Evolutionary conservation across 2,113 vertebrate genomes (phyloP).

Genomic region (Brachyhypopomus gauderio): DNA sequence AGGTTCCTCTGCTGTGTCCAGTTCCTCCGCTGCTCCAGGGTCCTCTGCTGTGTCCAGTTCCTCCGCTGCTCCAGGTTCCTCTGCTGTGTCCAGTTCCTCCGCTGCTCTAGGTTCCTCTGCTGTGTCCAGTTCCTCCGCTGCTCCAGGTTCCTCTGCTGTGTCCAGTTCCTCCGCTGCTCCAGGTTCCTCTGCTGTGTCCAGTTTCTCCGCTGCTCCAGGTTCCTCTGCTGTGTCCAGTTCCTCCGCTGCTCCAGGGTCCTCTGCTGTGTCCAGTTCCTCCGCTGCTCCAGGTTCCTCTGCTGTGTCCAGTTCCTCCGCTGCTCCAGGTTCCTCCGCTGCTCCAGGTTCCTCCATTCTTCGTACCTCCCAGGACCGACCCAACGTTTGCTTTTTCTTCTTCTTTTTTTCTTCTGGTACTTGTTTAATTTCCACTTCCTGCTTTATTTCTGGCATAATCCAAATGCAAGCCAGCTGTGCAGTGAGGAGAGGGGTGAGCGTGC

Average conservation of each 20-base stretch:
- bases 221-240: too few relatives aligned
- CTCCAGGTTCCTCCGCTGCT: not conserved
- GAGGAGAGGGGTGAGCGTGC: slow-evolving; percentile 56
- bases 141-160: slow-evolving; percentile 34
- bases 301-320: too few relatives aligned
- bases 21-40: slow-evolving; percentile 13
- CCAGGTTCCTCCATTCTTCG: slow-evolving; percentile 45
- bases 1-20: too few relatives aligned
- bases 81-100: too few relatives aligned
- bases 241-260: too few relatives aligned
- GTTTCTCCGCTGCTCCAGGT: slow-evolving; percentile 19
- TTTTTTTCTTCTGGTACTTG: slow-evolving; percentile 37
- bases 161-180: too few relatives aligned
- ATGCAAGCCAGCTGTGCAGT: slow-evolving; percentile 80
- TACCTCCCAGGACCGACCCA: slow-evolving; percentile 45
- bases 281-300: too few relatives aligned
- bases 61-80: slow-evolving; percentile 34
- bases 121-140: too few relatives aligned
- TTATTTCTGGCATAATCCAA: slow-evolving; percentile 82
- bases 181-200: too few relatives aligned
- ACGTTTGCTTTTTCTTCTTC: slow-evolving; percentile 1
- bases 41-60: too few relatives aligned
- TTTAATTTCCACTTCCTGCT: slow-evolving; percentile 84
- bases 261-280: too few relatives aligned
- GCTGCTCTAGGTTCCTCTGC: slow-evolving; percentile 32